Base-by-base conservation (phyloP, 2,888 invertebrate species). In the Oligia strigilis region DNA sequence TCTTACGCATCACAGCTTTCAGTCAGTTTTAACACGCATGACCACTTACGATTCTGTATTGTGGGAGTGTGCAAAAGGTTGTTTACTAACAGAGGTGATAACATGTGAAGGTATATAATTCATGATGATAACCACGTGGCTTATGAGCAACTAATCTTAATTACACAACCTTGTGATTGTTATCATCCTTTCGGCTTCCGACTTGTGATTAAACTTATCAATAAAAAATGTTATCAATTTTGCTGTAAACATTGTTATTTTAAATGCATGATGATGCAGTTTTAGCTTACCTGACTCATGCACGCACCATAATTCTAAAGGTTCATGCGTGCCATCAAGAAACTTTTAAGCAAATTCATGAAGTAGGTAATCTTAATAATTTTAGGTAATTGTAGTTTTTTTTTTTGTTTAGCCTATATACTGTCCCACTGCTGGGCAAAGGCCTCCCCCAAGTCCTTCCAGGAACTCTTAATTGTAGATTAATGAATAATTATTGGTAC, bases 1-100 rank as follows among this genome's bases (percentile, higher is more conserved):
- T 52, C 36, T 80, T 60, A 40, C 8, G 46, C 58, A 46, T 58
- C n/a, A 79, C n/a, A 58, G 49, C 4, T 70, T 70, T 67, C 40
- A 36, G n/a, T 46, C 14, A 4, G 17, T 58, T 29, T 58, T 40
- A 4, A 3, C 36, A 43, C 29, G 55, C 40, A 40, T 65, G 19
- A 58, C 55, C 17, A 36, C 36, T 14, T n/a, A 58, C 2, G 23
- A 77, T 40, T 43, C 49, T 8, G 13, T 49, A 11, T 40, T 78
- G 29, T 49, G 9, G 5, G 49, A 23, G 29, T 65, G 58, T 36
- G 46, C 14, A n/a, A 29, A 11, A 62, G 2, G 11, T 14, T 55
- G 29, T 40, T 36, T 36, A 64, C 19, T 84, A 64, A 69, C 14
- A 67, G 17, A 70, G 4, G 14, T 65, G 23, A 46, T 52, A 62